phyloP scores from a whole-genome alignment of 2,113 vertebrate species.

The Stigmatopora nigra region DNA sequence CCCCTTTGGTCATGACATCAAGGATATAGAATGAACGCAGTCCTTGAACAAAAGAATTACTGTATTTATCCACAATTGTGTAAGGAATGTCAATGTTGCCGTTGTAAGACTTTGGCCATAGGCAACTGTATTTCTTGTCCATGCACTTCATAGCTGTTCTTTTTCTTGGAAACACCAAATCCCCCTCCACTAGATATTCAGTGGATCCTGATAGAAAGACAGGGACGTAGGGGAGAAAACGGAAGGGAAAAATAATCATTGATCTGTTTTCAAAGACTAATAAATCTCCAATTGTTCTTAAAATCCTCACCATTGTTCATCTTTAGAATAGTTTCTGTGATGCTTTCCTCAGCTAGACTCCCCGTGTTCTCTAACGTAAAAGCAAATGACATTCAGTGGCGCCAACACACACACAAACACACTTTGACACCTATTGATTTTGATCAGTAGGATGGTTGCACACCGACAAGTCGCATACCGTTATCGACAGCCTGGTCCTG shows the following conservation, averaged over 20 bases:
- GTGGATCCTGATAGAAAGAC: conserved; percentile 21
- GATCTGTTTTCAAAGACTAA: neutral
- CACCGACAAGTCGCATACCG: conserved; percentile 18
- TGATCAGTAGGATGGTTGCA: neutral
- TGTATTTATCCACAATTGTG: conserved; percentile 17
- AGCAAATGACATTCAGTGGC: conserved; percentile 3
- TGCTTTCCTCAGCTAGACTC: conserved; percentile 1
- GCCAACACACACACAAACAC: neutral
- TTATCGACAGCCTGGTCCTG: conserved; percentile 11
- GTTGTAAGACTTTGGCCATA: conserved; percentile 45
- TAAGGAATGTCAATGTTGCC: conserved; percentile 40
- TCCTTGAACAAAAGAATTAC: conserved; percentile 19
- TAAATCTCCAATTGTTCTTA: neutral
- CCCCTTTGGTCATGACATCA: neutral
- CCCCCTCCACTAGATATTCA: conserved; percentile 40
- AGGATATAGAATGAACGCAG: neutral
- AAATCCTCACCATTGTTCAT: conserved; percentile 46
- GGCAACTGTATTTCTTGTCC: neutral
- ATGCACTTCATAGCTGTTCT: conserved; percentile 45
- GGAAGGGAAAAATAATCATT: neutral
- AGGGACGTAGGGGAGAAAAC: neutral
- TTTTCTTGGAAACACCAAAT: conserved; percentile 24
- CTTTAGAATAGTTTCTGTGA: conserved; percentile 35
- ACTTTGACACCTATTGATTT: neutral
- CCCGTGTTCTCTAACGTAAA: conserved; percentile 12